Evolutionary conservation across 2,113 vertebrate genomes (phyloP).

Genomic region (Otolemur garnettii): DNA sequence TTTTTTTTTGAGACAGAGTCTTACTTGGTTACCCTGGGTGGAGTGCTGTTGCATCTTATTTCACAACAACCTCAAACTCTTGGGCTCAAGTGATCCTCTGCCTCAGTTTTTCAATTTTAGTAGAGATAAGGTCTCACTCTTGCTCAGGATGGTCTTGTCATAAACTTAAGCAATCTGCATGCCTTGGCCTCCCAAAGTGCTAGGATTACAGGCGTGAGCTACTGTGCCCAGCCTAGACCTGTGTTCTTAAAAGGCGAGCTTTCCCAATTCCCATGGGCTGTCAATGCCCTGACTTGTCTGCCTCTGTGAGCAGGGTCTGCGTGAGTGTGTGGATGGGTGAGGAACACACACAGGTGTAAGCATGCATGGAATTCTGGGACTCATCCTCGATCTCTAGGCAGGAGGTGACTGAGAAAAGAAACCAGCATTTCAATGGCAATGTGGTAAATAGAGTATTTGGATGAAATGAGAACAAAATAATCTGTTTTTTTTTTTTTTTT

Average conservation of each 20-base stretch:
- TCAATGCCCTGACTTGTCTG: background rate
- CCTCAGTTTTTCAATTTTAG: too few species aligned
- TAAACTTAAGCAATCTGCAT: too few species aligned
- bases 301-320: background rate
- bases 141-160: too few species aligned
- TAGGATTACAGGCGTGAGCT: too few species aligned
- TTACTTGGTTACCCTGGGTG: too few species aligned
- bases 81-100: too few species aligned
- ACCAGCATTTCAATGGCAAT: background rate
- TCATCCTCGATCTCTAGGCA: background rate
- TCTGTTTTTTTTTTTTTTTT: too few species aligned
- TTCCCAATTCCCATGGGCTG: background rate
- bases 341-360: background rate
- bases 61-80: too few species aligned
- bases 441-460: background rate
- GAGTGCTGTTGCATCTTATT: too few species aligned
- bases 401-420: background rate
- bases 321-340: accelerated
- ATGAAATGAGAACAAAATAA: background rate
- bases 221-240: background rate
- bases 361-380: background rate
- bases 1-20: too few species aligned
- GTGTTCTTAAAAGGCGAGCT: background rate
- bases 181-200: too few species aligned
- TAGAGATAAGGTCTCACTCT: too few species aligned